phyloP scores from a whole-genome alignment of 1,140 invertebrate species.

The Drosophila asahinai region DNA sequence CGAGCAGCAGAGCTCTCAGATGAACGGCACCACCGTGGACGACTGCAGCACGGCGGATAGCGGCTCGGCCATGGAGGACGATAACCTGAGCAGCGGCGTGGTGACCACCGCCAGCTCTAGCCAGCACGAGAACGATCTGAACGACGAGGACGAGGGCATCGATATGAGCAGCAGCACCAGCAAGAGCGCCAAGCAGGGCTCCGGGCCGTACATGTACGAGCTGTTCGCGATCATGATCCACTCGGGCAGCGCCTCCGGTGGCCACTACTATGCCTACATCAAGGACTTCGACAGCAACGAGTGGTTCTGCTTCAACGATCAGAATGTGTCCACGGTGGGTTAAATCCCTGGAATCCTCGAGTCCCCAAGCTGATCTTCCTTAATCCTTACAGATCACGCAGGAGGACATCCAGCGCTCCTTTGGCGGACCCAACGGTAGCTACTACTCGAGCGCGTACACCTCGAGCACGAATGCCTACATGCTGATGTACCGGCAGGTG shows the following conservation, averaged over 20 bases:
- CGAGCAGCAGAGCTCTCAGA: constrained; percentile 57
- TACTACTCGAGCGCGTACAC: constrained; percentile 92
- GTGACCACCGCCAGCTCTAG: constrained; percentile 80
- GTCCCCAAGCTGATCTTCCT: too few relatives aligned
- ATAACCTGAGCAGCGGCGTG: constrained; percentile 85
- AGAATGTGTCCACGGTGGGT: constrained; percentile 88
- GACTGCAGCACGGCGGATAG: constrained; percentile 90
- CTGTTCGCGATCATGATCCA: constrained; percentile 97
- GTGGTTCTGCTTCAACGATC: constrained; percentile 95
- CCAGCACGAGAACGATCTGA: constrained; percentile 80
- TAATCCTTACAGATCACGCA: constrained; percentile 88
- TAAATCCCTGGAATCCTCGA: too few relatives aligned
- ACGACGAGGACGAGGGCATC: constrained; percentile 89
- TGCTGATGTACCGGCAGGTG: constrained; percentile 96
- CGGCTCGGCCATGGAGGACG: constrained; percentile 89
- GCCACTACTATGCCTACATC: constrained; percentile 97
- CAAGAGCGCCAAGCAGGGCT: constrained; percentile 69
- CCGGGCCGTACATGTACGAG: constrained; percentile 93
- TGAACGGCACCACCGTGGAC: constrained; percentile 84
- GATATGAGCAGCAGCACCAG: constrained; percentile 88
- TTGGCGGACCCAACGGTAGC: constrained; percentile 89
- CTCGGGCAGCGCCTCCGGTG: constrained; percentile 95
- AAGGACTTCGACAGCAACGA: constrained; percentile 92
- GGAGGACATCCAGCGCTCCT: constrained; percentile 94
- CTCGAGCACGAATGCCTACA: constrained; percentile 96